phyloP scores from a whole-genome alignment of 2,888 invertebrate species.

The Leuctra nigra region DNA sequence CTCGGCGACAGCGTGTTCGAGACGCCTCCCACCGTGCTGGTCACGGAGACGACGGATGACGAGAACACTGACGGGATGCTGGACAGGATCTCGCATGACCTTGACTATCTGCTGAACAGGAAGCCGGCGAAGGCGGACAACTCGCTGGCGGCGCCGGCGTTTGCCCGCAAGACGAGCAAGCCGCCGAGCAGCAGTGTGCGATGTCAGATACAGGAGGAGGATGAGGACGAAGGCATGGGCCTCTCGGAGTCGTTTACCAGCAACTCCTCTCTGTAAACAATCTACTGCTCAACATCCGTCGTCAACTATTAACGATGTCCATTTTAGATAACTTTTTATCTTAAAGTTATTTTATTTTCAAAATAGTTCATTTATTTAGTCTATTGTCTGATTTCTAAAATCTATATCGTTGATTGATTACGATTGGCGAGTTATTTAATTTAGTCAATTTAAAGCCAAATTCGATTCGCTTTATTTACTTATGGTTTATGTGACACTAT shows the following conservation, averaged over 20 bases:
- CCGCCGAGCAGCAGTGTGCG: constrained; percentile 21
- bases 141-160: constrained; percentile 10
- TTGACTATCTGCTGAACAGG: constrained; percentile 73
- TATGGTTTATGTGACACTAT: no score
- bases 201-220: constrained; percentile 27
- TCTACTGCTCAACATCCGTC: background rate
- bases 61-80: constrained; percentile 47
- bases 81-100: constrained; percentile 72
- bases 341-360: background rate
- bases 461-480: no score
- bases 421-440: no score
- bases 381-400: no score
- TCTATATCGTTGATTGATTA: no score
- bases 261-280: background rate
- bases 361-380: no score
- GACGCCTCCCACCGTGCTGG: constrained; percentile 5
- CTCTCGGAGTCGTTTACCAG: constrained; percentile 11
- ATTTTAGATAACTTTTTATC: background rate
- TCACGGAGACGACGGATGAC: constrained; percentile 25
- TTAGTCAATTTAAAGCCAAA: no score
- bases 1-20: constrained; percentile 37
- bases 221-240: constrained; percentile 21
- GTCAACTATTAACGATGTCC: background rate
- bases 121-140: constrained; percentile 35
- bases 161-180: constrained; percentile 24